These are phyloP conservation scores for Ardeotis arabs DNA, from an alignment of 2,113 vertebrate species.

Conservation along the genomic window DNA sequence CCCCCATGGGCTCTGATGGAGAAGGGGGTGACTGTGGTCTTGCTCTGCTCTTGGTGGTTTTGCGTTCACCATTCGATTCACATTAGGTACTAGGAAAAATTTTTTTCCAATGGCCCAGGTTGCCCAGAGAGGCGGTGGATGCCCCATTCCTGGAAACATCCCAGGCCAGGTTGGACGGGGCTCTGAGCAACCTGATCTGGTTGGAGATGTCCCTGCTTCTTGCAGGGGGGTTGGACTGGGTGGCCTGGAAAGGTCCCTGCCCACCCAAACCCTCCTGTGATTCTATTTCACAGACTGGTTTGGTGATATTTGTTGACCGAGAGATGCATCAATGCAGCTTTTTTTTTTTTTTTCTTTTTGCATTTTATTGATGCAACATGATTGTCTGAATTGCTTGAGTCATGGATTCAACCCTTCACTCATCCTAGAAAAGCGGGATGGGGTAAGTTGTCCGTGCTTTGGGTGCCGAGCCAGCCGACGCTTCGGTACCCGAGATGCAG, in stretches of 20 bases:
- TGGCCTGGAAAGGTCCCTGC: no score
- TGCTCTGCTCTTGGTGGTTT: neutral
- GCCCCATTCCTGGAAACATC: no score
- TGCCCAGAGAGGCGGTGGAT: no score
- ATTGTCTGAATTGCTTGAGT: rapidly evolving
- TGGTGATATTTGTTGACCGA: neutral
- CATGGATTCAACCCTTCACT: neutral
- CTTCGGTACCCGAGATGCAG: neutral
- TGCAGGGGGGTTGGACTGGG: no score
- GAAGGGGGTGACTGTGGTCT: neutral
- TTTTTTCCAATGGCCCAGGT: no score
- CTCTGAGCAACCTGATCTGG: no score
- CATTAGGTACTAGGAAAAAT: no score
- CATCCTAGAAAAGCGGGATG: neutral
- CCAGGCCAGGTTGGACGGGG: no score
- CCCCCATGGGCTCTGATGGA: neutral
- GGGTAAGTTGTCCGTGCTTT: neutral
- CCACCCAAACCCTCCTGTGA: no score
- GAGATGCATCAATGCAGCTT: neutral
- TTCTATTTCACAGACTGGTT: no score
- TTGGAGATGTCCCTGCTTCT: no score
- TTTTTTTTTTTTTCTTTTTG: neutral
- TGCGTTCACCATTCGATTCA: rapidly evolving
- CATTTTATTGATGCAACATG: rapidly evolving
- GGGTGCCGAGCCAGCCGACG: neutral